Evolutionary conservation across 2,113 vertebrate species (phyloP), one percentile per base, ranked within the genome.

Genomic region (Pangasianodon hypophthalmus): DNA sequence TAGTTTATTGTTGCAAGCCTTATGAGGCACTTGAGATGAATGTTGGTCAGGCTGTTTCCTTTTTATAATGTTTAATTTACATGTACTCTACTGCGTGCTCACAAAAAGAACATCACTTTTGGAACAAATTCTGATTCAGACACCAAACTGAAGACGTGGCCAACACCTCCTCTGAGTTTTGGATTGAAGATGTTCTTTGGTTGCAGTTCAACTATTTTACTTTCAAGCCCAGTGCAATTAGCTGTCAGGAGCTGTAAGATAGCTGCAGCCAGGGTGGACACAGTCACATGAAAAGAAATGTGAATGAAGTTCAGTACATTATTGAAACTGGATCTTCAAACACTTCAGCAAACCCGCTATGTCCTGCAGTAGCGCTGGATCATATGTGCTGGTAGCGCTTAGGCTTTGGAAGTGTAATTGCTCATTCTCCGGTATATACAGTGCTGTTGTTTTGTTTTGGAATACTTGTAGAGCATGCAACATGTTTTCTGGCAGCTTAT

Each of bases 121-220:
- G 75, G 75, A 7, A 75, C 71, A 80, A 50, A 80, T 80, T 80
- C 77, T 50, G 11, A 52, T 80, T 52, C 11, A 80, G 46, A 80
- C 77, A 80, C 11, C 41, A 77, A 80, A 52, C 77, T 8, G 11
- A 79, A 46, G 8, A 48, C 26, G 26, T 80, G 77, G 24, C 46
- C 46, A 80, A 50, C 46, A 80, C 46, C 24, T 77, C 44, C 41
- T 80, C 46, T 80, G 48, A 50, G 77, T 16, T 52, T 80, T n/a
- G 6, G 26, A 80, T 80, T 80, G 14, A 80, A 32, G 26, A 52
- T 80, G 26, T 80, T 26, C 14, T 80, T 80, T 26, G 24, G 26
- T 14, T 50, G 46, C 75, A 79, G 21, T 26, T 50, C 46, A 80
- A 6, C 77, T 50, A 26, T 77, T 80, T 80, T 50, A 80, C 75